These are phyloP conservation scores for Euspilapteryx auroguttella DNA, from an alignment of 2,888 invertebrate species.

Conservation along the genomic window DNA sequence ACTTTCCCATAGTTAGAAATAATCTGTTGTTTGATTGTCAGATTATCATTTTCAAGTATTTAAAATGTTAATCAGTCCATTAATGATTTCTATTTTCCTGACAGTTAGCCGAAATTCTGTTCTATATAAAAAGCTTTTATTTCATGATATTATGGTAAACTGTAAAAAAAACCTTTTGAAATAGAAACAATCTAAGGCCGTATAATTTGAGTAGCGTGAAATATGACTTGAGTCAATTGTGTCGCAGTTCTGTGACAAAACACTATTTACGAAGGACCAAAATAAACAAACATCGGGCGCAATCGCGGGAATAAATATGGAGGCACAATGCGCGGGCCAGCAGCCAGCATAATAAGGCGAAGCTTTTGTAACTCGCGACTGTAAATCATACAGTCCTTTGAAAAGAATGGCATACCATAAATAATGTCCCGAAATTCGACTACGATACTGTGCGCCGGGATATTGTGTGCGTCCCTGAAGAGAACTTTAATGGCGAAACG, in stretches of 20 bases:
- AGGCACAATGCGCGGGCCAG: constrained; percentile 49
- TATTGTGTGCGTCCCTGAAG: constrained; percentile 34
- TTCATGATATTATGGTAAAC: too few relatives aligned
- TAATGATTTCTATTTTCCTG: constrained; percentile 12
- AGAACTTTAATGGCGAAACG: constrained; percentile 46
- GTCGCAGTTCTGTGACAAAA: constrained; percentile 38
- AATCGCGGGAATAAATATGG: constrained; percentile 45
- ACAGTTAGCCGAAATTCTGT: constrained; percentile 7
- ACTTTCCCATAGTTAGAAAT: constrained; percentile 26
- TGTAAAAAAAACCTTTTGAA: too few relatives aligned
- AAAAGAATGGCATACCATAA: constrained; percentile 54
- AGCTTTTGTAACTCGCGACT: constrained; percentile 43
- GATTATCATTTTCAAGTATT: too few relatives aligned
- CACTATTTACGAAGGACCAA: constrained; percentile 50
- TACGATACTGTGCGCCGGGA: constrained; percentile 32
- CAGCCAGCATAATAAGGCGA: constrained; percentile 57
- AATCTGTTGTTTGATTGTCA: constrained; percentile 16
- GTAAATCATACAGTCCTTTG: constrained; percentile 57
- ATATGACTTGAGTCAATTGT: constrained; percentile 38
- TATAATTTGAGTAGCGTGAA: constrained; percentile 47
- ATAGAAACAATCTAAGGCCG: constrained; percentile 23
- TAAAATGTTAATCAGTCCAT: too few relatives aligned
- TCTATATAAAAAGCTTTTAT: not conserved
- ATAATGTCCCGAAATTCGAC: constrained; percentile 45
- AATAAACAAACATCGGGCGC: constrained; percentile 55